These are phyloP conservation scores for Engystomops pustulosus DNA, from an alignment of 2,113 vertebrate genomes.

Conservation along the genomic window DNA sequence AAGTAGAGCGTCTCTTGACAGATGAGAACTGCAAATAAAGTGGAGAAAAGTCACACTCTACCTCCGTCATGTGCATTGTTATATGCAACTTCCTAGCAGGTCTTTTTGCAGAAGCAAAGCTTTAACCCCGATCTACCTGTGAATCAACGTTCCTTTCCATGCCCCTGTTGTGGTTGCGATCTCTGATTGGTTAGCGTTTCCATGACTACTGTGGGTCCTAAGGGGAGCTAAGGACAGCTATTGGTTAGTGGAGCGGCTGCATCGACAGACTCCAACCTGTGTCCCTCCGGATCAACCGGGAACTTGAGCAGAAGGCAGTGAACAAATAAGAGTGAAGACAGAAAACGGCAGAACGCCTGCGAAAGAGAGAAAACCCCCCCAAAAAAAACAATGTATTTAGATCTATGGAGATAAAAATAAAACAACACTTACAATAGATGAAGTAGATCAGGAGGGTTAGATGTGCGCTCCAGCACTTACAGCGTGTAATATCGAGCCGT, in stretches of 20 bases:
- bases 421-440: conserved; percentile 12
- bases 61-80: background rate
- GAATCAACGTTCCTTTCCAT: conserved; percentile 58
- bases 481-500: background rate
- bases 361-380: conserved; percentile 21
- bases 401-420: background rate
- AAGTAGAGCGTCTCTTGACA: background rate
- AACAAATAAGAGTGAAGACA: conserved; percentile 67
- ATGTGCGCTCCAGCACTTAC: background rate
- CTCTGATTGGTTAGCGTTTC: conserved; percentile 76
- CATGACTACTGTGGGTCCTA: conserved; percentile 76
- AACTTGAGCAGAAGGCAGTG: conserved; percentile 74
- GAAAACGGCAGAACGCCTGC: conserved; percentile 65
- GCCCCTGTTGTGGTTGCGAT: conserved; percentile 58
- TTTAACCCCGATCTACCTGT: conserved; percentile 64
- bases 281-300: conserved; percentile 74
- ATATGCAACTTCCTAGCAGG: background rate
- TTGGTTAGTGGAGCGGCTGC: conserved; percentile 68
- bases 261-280: conserved; percentile 63
- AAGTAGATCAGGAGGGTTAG: background rate
- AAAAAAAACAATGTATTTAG: conserved; percentile 25
- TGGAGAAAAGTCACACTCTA: background rate
- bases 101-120: background rate
- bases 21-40: background rate
- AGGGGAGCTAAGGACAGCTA: conserved; percentile 66